Evolutionary conservation across 2,888 invertebrate genomes (phyloP), one percentile per base, ranked within the genome.

Genomic region (Ochropacha duplaris): DNA sequence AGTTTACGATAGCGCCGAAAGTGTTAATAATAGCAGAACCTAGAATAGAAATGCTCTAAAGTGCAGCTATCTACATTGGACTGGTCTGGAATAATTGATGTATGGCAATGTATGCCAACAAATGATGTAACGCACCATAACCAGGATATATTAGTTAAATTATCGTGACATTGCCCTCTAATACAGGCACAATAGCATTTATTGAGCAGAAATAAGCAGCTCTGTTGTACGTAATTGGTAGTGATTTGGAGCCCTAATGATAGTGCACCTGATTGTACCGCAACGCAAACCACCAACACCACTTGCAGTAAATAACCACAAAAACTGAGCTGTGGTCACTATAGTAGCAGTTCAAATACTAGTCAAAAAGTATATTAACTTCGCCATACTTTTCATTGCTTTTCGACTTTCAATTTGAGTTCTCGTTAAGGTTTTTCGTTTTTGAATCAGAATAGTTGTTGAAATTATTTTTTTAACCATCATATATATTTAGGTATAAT

Each of bases 221-320:
- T 78, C 76, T 62, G 72, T 64, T 64, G 64, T 65, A 59, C 69
- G 80, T 87, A 86, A 87, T 86, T 84, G 82, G 66, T 73, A 71
- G 76, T 76, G 68, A 74, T 76, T 79, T 81, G 80, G 75, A 79
- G 60, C 65, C 59, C 60, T 83, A 84, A 87, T 87, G 76, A 82
- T 78, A 79, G 76, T 66, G 66, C 66, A 68, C 55, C 55, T 56
- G 64, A 64, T 62, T 62, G 64, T 72, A 78, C 78, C 76, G 76
- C 76, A 79, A 74, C n/a, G n/a, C n/a, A n/a, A n/a, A n/a, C n/a
- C n/a, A n/a, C n/a, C n/a, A n/a, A n/a, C n/a, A 70, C 76, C 76
- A 78, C 72, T 69, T 74, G 72, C 68, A 71, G 56, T 64, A 58
- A 59, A 36, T 66, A 65, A 71, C 76, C 77, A 73, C 69, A 68